These are phyloP conservation scores for Nixonia krombeini DNA, from an alignment of 1,140 invertebrate genomes.

Conservation along the genomic window DNA sequence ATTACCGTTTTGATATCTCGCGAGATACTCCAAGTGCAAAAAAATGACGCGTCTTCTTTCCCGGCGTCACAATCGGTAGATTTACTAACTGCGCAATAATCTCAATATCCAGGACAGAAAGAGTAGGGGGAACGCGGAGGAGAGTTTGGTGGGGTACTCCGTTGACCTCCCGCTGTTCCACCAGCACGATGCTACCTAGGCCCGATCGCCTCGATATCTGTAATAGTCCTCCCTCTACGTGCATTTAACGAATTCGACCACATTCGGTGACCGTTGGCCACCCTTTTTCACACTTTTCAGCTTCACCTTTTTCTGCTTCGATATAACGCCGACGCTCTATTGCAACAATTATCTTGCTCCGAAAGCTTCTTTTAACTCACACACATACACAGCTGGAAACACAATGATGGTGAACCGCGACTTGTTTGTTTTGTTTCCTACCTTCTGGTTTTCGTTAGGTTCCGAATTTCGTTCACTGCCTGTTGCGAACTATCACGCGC, in stretches of 20 bases:
- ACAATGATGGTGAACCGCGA: conserved; percentile 52
- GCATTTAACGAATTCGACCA: conserved; percentile 47
- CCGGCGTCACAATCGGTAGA: conserved; percentile 20
- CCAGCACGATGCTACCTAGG: conserved; percentile 55
- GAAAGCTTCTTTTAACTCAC: conserved; percentile 1
- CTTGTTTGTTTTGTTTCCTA: conserved; percentile 45
- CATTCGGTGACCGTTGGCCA: conserved; percentile 63
- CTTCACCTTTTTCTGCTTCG: background rate
- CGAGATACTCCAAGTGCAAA: conserved; percentile 21
- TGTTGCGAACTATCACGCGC: background rate
- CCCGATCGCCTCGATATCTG: conserved; percentile 34
- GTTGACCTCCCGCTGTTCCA: conserved; percentile 26
- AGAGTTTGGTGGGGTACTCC: conserved; percentile 46
- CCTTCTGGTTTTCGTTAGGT: too few species aligned
- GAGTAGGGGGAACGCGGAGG: conserved; percentile 38
- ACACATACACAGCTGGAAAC: conserved; percentile 39
- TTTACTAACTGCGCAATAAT: conserved; percentile 62
- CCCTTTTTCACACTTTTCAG: conserved; percentile 14
- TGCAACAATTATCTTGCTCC: conserved; percentile 13
- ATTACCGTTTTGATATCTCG: conserved; percentile 1
- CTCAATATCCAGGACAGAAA: conserved; percentile 52
- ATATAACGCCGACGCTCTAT: conserved; percentile 2
- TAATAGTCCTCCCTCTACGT: conserved; percentile 47
- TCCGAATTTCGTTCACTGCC: background rate
- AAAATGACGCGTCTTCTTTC: conserved; percentile 6